Evolutionary conservation across 1,140 invertebrate genomes (phyloP), one percentile per base, ranked within the genome.

Genomic region (Nomia melanderi): DNA sequence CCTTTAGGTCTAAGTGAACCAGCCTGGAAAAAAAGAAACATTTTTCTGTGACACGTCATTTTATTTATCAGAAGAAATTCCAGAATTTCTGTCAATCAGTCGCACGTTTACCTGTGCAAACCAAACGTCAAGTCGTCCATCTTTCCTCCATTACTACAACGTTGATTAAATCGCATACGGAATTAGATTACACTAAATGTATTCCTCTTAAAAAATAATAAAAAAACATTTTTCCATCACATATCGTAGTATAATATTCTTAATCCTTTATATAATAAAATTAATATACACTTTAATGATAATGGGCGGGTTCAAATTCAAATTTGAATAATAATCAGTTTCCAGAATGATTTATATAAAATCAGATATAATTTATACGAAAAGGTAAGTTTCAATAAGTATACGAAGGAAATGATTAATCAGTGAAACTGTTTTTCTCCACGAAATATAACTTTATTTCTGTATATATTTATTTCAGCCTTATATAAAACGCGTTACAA

Each of bases 1-100:
- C 95, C 90, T 96, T 96, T n/a, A 96, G 89, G 91, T 96, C 96
- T 60, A 96, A 92, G 90, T 96, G 96, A 44, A 96, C 92, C 63
- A 96, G 90, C 83, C 95, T 93, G 74, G 4, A 90, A 89, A 39
- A 67, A 27, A 86, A 88, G 69, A 54, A 66, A 63, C 57, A 74
- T 65, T 65, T 81, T 69, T 27, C 60, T 53, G 65, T 67, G 23
- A 57, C 11, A 2, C 29, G 47, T 85, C 84, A 87, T 47, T 75
- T 9, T 20, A 25, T 70, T 7, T 0, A 25, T 33, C 5, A 20
- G 31, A 50, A 74, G 25, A 25, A 79, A 74, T 53, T 54, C 27
- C 17, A 6, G 64, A 59, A 84, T 82, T 77, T 70, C 23, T 23
- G 41, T 77, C 33, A 79, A 56, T 76, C 44, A 36, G 86, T 86